phyloP scores from a whole-genome alignment of 2,797 vertebrate species.

The Melanogrammus aeglefinus region DNA sequence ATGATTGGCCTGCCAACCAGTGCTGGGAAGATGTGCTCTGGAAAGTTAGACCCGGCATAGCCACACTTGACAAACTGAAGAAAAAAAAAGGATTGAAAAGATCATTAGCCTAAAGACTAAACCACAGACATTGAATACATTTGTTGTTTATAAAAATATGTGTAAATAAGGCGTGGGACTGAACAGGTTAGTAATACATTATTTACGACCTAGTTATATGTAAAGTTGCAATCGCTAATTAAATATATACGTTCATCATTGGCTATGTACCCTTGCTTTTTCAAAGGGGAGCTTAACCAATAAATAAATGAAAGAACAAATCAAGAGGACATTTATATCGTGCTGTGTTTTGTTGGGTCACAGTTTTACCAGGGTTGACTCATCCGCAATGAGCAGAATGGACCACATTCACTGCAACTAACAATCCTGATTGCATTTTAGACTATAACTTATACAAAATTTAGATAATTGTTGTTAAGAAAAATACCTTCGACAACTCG shows the following conservation, averaged over 20 bases:
- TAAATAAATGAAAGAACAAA: background rate
- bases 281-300: background rate
- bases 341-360: no score
- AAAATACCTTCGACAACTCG: background rate
- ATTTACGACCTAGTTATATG: background rate
- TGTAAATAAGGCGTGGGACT: background rate
- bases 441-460: background rate
- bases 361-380: no score
- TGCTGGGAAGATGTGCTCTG: slow-evolving; percentile 84
- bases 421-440: background rate
- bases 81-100: background rate
- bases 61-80: slow-evolving; percentile 83
- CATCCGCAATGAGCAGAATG: background rate
- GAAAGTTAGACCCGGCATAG: slow-evolving; percentile 83
- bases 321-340: no score
- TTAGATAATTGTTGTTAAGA: background rate
- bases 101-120: background rate
- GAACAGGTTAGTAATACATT: background rate
- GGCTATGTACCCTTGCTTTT: background rate
- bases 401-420: background rate
- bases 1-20: slow-evolving; percentile 82
- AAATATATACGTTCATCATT: background rate
- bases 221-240: no score
- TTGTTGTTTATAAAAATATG: background rate
- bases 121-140: background rate